Percentiles rank a stretch among this genome's conserved stretches.
phyloP scores from a whole-genome alignment of 2,888 invertebrate species.

The Drosophila multiciliata region DNA sequence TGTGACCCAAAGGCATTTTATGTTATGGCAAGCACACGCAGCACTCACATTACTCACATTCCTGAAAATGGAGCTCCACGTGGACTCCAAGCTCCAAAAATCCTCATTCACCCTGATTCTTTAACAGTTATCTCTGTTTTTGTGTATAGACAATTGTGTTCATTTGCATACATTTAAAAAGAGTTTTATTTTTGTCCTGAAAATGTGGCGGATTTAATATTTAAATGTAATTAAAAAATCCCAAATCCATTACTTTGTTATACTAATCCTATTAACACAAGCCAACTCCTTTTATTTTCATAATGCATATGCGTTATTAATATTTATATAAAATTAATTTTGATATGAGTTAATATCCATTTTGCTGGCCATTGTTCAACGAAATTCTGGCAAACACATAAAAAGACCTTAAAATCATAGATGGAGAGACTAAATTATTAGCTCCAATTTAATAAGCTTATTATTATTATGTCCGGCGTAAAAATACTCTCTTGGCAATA shows the following conservation, averaged over 20 bases:
- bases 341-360: neutral
- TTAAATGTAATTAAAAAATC: neutral
- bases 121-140: slow-evolving; percentile 61
- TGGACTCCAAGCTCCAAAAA: slow-evolving; percentile 13
- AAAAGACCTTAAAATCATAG: neutral
- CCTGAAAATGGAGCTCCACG: neutral
- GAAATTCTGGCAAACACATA: neutral
- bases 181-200: neutral
- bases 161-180: neutral
- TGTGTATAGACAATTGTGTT: slow-evolving; percentile 1
- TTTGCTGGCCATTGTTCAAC: neutral
- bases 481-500: too few relatives aligned
- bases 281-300: neutral
- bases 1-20: slow-evolving; percentile 57
- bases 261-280: neutral
- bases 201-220: neutral
- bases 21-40: slow-evolving; percentile 66
- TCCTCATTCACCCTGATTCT: slow-evolving; percentile 23
- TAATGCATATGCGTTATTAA: neutral
- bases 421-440: neutral
- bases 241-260: neutral
- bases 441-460: neutral
- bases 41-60: slow-evolving; percentile 22
- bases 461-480: neutral
- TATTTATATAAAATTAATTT: neutral